Evolutionary conservation across 2,113 vertebrate genomes (phyloP).

Genomic region (Microtus pennsylvanicus): DNA sequence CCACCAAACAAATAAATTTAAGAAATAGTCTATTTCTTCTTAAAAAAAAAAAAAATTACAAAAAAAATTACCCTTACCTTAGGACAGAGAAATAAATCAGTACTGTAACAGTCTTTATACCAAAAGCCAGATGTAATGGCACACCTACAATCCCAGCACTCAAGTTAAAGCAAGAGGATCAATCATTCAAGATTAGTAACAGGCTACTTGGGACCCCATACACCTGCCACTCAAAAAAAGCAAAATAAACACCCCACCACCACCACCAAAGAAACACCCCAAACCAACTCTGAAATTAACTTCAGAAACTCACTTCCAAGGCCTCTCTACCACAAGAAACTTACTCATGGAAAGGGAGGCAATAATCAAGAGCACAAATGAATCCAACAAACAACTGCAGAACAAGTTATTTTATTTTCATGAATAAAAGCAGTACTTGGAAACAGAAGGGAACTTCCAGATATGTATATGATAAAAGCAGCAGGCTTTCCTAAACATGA

Average conservation of each 20-base stretch:
- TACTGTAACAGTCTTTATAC: neutral
- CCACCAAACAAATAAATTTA: neutral
- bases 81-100: neutral
- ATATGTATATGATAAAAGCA: neutral
- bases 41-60: too few relatives aligned
- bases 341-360: neutral
- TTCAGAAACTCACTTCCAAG: conserved; percentile 22
- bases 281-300: neutral
- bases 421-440: conserved; percentile 43
- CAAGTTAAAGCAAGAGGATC: neutral
- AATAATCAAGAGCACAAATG: conserved; percentile 44
- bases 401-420: conserved; percentile 72
- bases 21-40: neutral
- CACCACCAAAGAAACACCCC: neutral
- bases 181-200: too few relatives aligned
- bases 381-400: conserved; percentile 29
- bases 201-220: neutral
- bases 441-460: conserved; percentile 28
- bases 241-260: neutral
- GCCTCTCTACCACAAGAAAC: neutral
- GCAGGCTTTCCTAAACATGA: neutral
- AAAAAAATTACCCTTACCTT: neutral
- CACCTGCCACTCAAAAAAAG: neutral
- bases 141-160: neutral
- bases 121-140: neutral